Conservation (phyloP, 2,888 invertebrate species). For the Callyntrura guangdongensis region DNA sequence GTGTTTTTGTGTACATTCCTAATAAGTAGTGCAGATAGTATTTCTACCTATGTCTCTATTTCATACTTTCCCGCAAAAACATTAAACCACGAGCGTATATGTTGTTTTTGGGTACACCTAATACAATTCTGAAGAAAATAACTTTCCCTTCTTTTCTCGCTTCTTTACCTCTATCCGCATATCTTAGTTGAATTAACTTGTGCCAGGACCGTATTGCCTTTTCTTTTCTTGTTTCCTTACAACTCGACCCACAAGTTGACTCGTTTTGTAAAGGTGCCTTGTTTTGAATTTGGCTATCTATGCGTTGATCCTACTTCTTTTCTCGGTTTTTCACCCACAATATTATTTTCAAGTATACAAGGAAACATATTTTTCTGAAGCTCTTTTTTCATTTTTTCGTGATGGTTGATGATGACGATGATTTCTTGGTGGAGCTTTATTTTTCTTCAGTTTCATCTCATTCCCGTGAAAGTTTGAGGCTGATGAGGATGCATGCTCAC, state of each 20-base stretch:
- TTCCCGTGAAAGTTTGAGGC: not conserved
- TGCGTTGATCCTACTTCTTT: not conserved
- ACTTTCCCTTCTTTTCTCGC: constrained; percentile 16
- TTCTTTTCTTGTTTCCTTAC: not conserved
- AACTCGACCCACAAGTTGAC: not conserved
- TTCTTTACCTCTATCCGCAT: not conserved
- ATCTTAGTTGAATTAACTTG: not conserved
- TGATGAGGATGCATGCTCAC: not conserved
- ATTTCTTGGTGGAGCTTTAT: too few species aligned
- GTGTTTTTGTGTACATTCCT: not conserved
- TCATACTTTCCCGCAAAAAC: not conserved
- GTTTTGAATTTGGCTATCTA: too few species aligned
- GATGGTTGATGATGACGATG: not conserved
- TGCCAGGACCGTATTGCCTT: not conserved
- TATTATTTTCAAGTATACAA: not conserved
- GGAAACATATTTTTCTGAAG: not conserved
- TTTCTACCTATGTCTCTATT: not conserved
- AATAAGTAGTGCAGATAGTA: too few species aligned
- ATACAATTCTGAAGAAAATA: not conserved
- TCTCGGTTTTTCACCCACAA: not conserved
- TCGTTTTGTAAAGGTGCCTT: too few species aligned
- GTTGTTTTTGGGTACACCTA: not conserved
- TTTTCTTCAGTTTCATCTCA: too few species aligned
- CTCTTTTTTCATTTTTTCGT: not conserved
- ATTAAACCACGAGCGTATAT: not conserved